phyloP scores from a whole-genome alignment of 2,888 invertebrate genomes.

The Drosophila rellima region DNA sequence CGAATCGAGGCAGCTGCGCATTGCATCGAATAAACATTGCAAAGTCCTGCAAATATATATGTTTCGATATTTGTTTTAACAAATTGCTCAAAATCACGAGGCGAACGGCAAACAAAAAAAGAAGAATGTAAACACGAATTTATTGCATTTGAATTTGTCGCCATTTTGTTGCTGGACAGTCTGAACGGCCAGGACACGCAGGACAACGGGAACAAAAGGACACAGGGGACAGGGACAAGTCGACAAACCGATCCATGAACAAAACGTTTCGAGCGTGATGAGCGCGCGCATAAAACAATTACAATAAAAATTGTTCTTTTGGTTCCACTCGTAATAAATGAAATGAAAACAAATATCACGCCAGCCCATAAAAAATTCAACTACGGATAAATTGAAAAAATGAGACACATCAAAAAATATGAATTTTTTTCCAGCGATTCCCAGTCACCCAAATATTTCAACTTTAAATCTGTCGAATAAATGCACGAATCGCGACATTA shows the following conservation, averaged over 20 bases:
- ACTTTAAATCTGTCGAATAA: slow-evolving; percentile 50
- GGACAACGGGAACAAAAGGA: background rate
- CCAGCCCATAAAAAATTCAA: slow-evolving; percentile 43
- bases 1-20: slow-evolving; percentile 37
- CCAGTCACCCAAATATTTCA: slow-evolving; percentile 1
- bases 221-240: slow-evolving; percentile 16
- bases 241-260: slow-evolving; percentile 57
- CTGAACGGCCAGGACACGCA: background rate
- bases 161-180: slow-evolving; percentile 45
- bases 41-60: slow-evolving; percentile 32
- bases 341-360: slow-evolving; percentile 73
- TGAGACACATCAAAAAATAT: slow-evolving; percentile 1
- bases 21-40: slow-evolving; percentile 30
- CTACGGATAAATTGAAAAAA: slow-evolving; percentile 10
- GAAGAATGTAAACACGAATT: slow-evolving; percentile 52
- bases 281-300: slow-evolving; percentile 72
- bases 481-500: slow-evolving; percentile 15
- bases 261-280: slow-evolving; percentile 60
- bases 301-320: slow-evolving; percentile 54
- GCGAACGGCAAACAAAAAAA: slow-evolving; percentile 25
- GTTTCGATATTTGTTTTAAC: slow-evolving; percentile 74
- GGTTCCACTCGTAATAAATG: slow-evolving; percentile 60
- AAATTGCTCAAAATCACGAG: slow-evolving; percentile 74
- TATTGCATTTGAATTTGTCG: slow-evolving; percentile 77
- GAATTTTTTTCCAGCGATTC: slow-evolving; percentile 16